Evolutionary conservation across 2,888 invertebrate genomes (phyloP).

Genomic region (Morpho helenor): DNA sequence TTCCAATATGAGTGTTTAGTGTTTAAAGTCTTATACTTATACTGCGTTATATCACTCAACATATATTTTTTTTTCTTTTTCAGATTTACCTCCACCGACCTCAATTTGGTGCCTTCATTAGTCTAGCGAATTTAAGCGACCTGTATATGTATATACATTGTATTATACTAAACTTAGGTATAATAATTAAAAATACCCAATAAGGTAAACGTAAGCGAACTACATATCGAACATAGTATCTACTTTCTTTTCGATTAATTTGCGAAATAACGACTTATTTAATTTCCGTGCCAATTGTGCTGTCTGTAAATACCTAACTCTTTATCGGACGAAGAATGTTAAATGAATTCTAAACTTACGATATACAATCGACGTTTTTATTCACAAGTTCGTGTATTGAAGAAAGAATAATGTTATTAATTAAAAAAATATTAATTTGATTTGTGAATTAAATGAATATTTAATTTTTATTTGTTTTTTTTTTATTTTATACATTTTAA

Average conservation of each 20-base stretch:
- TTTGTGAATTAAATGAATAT: conserved; percentile 64
- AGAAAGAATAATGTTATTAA: conserved; percentile 36
- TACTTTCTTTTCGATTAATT: conserved; percentile 47
- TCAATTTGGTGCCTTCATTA: conserved; percentile 77
- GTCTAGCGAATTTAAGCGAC: conserved; percentile 58
- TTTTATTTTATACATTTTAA: conserved; percentile 13
- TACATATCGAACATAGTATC: conserved; percentile 67
- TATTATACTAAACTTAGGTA: conserved; percentile 56
- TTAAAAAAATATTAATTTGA: conserved; percentile 46
- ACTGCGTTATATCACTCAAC: no score
- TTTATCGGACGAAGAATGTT: conserved; percentile 17
- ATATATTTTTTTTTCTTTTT: conserved; percentile 31
- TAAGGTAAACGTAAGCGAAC: conserved; percentile 52
- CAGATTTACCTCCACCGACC: conserved; percentile 75
- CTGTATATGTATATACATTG: conserved; percentile 73
- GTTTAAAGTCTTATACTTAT: no score
- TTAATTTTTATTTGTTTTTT: conserved; percentile 37
- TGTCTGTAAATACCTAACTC: conserved; percentile 38
- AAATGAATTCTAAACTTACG: conserved; percentile 21
- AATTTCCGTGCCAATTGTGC: conserved; percentile 66
- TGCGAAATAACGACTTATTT: conserved; percentile 39
- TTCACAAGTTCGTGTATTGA: conserved; percentile 32
- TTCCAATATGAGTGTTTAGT: no score
- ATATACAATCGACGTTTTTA: conserved; percentile 20
- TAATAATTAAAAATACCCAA: conserved; percentile 36